Base-by-base conservation (phyloP, 2,888 invertebrate species). In the Phaedon cochleariae region DNA sequence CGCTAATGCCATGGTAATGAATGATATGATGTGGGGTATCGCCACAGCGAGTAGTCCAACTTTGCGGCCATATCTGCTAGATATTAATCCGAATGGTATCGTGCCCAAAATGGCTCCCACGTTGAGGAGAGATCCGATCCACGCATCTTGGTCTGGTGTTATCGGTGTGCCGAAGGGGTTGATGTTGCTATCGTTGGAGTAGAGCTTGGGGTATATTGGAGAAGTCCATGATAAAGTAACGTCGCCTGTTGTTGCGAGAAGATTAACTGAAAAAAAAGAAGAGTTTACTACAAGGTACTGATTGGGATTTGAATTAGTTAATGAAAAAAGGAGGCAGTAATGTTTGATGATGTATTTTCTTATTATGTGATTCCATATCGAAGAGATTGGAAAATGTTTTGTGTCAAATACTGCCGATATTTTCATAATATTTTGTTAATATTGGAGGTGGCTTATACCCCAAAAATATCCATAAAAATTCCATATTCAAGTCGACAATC, bases 51-150 rank as follows among this genome's bases (percentile, higher is more conserved):
- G 78, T 7, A 93, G 83, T 0, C 89, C 87, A 84, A 86, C 86
- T 83, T 90, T 92, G 18, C 92, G 85, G 0, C 92, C 92, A 61
- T 89, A 83, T 71, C 83, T 87, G 51, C 90, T 88, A 0, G 90
- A 88, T 2, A 88, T 81, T 9, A 87, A 86, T 17, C 91, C 92
- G 0, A 90, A 90, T 15, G 87, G 79, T 76, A 92, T 89, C 0
- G 92, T 90, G 1, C 92, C 92, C 82, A 85, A 59, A 15, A 84
- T 79, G 0, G 86, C 84, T 7, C 87, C 87, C 51, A 86, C 55
- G 0, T 85, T 81, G 5, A 85, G 73, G 41, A 86, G 73, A 2
- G 85, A 85, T 1, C 85, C 86, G 49, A 88, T 82, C 86, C 87
- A 87, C 0, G 86, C 84, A 17, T 81, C 80, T 73, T 87, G 82